Percentiles rank a stretch among this genome's conserved stretches.
These are phyloP conservation scores for Anguilla obscura DNA, from an alignment of 2,797 vertebrate genomes.

Conservation along the genomic window DNA sequence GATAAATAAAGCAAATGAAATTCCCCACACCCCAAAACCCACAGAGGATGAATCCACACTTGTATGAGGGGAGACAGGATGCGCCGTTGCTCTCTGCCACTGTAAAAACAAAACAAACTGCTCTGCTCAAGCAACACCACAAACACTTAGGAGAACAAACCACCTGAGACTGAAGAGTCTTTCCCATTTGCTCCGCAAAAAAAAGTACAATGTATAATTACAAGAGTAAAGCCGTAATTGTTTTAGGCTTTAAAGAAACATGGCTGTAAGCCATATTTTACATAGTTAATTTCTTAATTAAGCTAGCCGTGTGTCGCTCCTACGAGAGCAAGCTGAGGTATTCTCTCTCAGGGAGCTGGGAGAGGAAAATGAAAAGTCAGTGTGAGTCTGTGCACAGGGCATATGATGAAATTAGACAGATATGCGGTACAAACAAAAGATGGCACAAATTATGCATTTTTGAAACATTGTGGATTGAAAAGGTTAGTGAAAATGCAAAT, in stretches of 20 bases:
- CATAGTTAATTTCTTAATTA: constrained; percentile 77
- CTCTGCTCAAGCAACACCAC: constrained; percentile 63
- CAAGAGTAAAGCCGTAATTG: constrained; percentile 77
- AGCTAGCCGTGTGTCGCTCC: constrained; percentile 73
- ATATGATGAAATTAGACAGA: neutral
- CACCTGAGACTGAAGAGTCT: constrained; percentile 69
- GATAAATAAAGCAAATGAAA: constrained; percentile 79
- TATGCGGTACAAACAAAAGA: neutral
- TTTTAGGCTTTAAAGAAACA: constrained; percentile 71
- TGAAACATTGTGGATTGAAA: neutral
- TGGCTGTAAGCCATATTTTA: constrained; percentile 80
- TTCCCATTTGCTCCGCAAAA: constrained; percentile 60
- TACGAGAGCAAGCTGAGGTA: constrained; percentile 57
- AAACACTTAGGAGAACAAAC: constrained; percentile 76
- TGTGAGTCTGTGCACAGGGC: neutral
- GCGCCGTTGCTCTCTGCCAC: constrained; percentile 54
- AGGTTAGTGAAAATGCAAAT: neutral
- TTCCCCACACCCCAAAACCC: constrained; percentile 10
- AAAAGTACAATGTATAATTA: constrained; percentile 75
- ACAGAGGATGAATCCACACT: neutral
- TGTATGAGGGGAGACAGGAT: neutral
- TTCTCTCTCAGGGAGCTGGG: neutral
- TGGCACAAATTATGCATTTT: neutral
- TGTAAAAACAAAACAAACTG: constrained; percentile 57
- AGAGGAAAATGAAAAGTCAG: neutral